Percentiles rank a stretch among this genome's conserved stretches.
Evolutionary conservation across 2,113 vertebrate genomes (phyloP).

Genomic region (Erythrocercus mccallii): DNA sequence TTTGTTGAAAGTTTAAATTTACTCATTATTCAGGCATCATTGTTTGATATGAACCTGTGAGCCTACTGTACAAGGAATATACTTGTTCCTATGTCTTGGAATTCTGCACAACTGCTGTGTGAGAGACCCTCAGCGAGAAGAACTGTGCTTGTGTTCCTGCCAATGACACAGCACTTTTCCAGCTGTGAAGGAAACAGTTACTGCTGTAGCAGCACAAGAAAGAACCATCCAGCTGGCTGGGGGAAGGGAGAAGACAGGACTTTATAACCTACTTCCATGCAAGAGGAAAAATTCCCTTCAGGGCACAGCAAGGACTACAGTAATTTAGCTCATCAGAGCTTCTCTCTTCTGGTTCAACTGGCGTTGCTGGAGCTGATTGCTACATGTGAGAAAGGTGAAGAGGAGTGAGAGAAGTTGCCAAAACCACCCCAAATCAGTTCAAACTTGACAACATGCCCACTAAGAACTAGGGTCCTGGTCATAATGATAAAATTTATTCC

Average conservation of each 20-base stretch:
- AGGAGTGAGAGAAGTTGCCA: not conserved
- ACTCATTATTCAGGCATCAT: not conserved
- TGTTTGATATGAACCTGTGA: not conserved
- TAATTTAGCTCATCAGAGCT: not conserved
- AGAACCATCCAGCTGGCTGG: slow-evolving; percentile 22
- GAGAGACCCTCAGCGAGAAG: rapidly evolving
- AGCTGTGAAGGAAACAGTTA: not conserved
- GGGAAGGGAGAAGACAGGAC: not conserved
- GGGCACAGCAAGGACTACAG: not conserved
- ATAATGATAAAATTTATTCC: not conserved
- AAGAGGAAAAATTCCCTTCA: not conserved
- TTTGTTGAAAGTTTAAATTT: not conserved
- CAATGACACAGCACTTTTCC: slow-evolving; percentile 51
- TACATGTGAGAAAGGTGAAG: not conserved
- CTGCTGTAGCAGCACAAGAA: not conserved
- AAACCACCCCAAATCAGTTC: not conserved
- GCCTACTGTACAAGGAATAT: not conserved
- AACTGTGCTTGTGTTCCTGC: not conserved
- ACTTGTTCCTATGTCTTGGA: not conserved
- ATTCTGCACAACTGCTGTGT: not conserved
- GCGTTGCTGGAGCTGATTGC: not conserved
- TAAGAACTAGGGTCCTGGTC: not conserved
- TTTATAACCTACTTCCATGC: not conserved
- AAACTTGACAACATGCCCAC: not conserved
- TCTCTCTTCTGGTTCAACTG: not conserved